A percentile compares a stretch with the other conserved stretches of the same genome.
phyloP scores from a whole-genome alignment of 2,888 invertebrate species.

The Volucella bombylans region DNA sequence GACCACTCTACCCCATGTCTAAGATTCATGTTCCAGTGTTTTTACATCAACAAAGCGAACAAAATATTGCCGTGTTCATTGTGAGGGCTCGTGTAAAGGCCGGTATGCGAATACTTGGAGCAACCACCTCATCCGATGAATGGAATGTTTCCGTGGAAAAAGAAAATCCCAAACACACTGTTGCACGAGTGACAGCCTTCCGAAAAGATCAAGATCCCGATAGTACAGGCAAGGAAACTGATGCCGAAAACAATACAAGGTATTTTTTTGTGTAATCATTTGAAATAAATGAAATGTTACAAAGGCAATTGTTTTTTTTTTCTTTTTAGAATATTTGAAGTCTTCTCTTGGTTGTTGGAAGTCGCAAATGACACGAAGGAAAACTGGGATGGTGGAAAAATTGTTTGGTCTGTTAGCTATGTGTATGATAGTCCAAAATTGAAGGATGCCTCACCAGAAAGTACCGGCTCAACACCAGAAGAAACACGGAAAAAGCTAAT shows the following conservation, averaged over 20 bases:
- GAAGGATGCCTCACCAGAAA: slow-evolving; percentile 79
- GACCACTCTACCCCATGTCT: slow-evolving; percentile 94
- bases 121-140: slow-evolving; percentile 88
- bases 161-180: slow-evolving; percentile 91
- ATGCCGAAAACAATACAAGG: slow-evolving; percentile 67
- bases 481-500: slow-evolving; percentile 87
- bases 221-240: slow-evolving; percentile 73
- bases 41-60: slow-evolving; percentile 87
- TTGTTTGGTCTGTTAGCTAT: slow-evolving; percentile 93
- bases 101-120: slow-evolving; percentile 92
- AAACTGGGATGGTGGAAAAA: slow-evolving; percentile 90
- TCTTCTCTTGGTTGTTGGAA: slow-evolving; percentile 95
- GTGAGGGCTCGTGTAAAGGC: slow-evolving; percentile 95
- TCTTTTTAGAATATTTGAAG: slow-evolving; percentile 86
- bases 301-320: too few species aligned
- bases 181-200: slow-evolving; percentile 94
- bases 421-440: slow-evolving; percentile 85
- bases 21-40: slow-evolving; percentile 95
- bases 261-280: background rate
- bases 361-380: slow-evolving; percentile 91
- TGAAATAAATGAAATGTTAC: too few species aligned
- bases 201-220: slow-evolving; percentile 84
- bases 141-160: slow-evolving; percentile 95
- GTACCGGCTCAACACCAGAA: slow-evolving; percentile 78
- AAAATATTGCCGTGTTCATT: slow-evolving; percentile 90